Conservation (phyloP, 2,888 invertebrate species). For the Argyresthia albistria region DNA sequence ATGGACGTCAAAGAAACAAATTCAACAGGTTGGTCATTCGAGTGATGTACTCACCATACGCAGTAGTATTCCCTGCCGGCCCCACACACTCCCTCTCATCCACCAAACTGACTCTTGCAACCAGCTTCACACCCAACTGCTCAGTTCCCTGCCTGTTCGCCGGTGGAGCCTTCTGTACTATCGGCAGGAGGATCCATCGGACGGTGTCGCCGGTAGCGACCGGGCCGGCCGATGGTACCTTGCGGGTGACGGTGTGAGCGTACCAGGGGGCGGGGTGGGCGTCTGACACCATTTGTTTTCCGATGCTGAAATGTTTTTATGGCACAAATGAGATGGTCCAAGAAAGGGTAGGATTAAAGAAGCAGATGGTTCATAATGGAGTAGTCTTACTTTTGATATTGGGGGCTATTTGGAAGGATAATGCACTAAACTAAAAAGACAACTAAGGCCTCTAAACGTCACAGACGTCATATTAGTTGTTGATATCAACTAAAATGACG, state of each 20-base stretch:
- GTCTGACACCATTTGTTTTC: constrained; percentile 53
- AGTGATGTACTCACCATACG: constrained; percentile 36
- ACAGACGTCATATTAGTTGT: no score
- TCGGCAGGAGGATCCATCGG: constrained; percentile 34
- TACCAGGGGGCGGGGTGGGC: constrained; percentile 52
- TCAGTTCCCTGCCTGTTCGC: constrained; percentile 15
- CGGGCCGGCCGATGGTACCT: constrained; percentile 29
- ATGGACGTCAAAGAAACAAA: no score
- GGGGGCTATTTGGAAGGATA: no score
- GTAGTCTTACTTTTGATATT: no score
- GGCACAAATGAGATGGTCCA: no score
- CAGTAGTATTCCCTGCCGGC: constrained; percentile 47
- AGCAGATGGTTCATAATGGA: no score
- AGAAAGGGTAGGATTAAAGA: no score
- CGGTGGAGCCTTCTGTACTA: constrained; percentile 24
- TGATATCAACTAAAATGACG: no score
- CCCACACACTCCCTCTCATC: constrained; percentile 52
- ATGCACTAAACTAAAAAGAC: no score
- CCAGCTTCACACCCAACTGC: constrained; percentile 34
- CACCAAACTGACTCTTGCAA: constrained; percentile 45
- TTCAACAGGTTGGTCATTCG: no score
- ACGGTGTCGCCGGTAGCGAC: constrained; percentile 30
- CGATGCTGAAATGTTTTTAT: constrained; percentile 42
- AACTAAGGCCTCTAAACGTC: no score
- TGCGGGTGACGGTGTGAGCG: constrained; percentile 32